These are phyloP conservation scores for Apocrypta bakeri DNA, from an alignment of 1,140 invertebrate species.

Conservation along the genomic window DNA sequence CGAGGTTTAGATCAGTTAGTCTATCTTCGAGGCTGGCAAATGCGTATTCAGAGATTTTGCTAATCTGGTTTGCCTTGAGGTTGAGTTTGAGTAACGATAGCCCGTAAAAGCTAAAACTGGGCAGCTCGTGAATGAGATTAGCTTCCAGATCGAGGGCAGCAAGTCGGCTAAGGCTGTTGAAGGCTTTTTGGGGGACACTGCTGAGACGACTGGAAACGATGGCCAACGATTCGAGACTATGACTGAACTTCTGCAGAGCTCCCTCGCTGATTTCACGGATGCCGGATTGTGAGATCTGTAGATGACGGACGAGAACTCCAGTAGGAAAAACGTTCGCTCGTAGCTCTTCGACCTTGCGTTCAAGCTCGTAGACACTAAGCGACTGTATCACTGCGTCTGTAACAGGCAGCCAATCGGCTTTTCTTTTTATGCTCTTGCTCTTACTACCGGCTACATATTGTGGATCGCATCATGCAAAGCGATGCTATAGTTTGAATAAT, in stretches of 20 bases:
- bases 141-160: slow-evolving; percentile 87
- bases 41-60: slow-evolving; percentile 86
- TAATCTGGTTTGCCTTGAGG: slow-evolving; percentile 87
- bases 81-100: slow-evolving; percentile 87
- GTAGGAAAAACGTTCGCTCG: slow-evolving; percentile 82
- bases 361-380: slow-evolving; percentile 89
- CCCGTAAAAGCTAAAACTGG: slow-evolving; percentile 90
- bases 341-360: slow-evolving; percentile 84
- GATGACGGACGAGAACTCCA: slow-evolving; percentile 82
- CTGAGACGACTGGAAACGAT: slow-evolving; percentile 86
- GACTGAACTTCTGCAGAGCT: slow-evolving; percentile 82
- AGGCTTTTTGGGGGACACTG: slow-evolving; percentile 87
- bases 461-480: background rate
- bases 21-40: slow-evolving; percentile 88
- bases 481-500: background rate
- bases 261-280: slow-evolving; percentile 85
- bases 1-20: slow-evolving; percentile 87
- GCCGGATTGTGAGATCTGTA: slow-evolving; percentile 88
- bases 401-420: slow-evolving; percentile 16
- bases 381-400: slow-evolving; percentile 80
- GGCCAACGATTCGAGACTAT: slow-evolving; percentile 86
- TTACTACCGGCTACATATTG: background rate
- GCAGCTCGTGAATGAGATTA: slow-evolving; percentile 87
- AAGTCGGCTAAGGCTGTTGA: slow-evolving; percentile 83
- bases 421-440: background rate